These are phyloP conservation scores for Arctia plantaginis DNA, from an alignment of 2,888 invertebrate genomes.

Conservation along the genomic window DNA sequence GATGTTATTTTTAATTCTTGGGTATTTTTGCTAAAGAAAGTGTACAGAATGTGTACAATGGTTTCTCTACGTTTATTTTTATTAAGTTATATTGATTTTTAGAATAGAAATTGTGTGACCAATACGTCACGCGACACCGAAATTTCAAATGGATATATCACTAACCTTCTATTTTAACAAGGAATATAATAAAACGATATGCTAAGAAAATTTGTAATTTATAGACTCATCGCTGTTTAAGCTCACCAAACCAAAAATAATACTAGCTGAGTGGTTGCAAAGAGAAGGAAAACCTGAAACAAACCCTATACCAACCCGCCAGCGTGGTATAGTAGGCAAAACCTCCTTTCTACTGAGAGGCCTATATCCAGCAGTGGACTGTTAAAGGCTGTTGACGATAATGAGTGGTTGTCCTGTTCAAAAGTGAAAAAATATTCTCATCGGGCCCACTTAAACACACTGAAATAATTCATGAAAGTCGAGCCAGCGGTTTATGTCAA, in stretches of 20 bases:
- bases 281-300: too few relatives aligned
- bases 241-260: too few relatives aligned
- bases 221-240: too few relatives aligned
- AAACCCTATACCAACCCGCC: too few relatives aligned
- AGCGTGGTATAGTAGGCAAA: too few relatives aligned
- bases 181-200: conserved; percentile 4
- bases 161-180: conserved; percentile 1
- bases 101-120: conserved; percentile 31
- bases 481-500: too few relatives aligned
- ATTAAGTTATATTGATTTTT: conserved; percentile 34
- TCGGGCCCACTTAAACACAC: too few relatives aligned
- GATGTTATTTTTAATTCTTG: conserved; percentile 31
- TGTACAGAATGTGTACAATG: conserved; percentile 25
- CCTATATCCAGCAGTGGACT: too few relatives aligned
- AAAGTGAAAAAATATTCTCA: neutral
- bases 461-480: too few relatives aligned
- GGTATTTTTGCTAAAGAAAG: conserved; percentile 47
- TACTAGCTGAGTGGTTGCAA: too few relatives aligned
- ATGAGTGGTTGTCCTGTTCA: neutral
- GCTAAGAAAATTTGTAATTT: neutral
- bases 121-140: conserved; percentile 29
- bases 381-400: too few relatives aligned
- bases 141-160: neutral
- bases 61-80: conserved; percentile 36
- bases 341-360: too few relatives aligned